Base-by-base conservation (phyloP, 2,888 invertebrate genomes). In the Eubasilissa splendida region DNA sequence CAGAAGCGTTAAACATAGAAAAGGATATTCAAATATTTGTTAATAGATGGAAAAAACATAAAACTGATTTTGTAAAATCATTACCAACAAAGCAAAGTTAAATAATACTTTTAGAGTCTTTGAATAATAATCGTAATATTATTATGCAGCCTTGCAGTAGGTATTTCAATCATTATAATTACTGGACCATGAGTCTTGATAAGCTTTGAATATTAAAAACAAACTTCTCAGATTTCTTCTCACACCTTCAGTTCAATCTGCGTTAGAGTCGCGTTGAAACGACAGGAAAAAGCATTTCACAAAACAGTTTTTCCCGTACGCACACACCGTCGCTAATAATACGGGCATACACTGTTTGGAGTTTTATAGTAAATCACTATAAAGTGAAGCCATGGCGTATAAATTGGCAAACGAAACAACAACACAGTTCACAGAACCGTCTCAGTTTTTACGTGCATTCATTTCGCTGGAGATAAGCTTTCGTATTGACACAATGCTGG, bases 341-440 rank as follows among this genome's bases (percentile, higher is more conserved):
- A 71, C 81, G 52, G 76, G 42, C 42, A 42, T 79, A 56, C 58
- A 52, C 79, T 78, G 56, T 65, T 63, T 63, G 70, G 74, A 70
- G 80, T 78, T 81, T 83, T 79, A 81, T 81, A 76, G 79, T 79
- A 81, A 83, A 79, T 81, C 79, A 81, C 83, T 79, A 80, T 82
- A 88, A 88, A 89, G 87, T 90, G 90, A 90, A 90, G 90, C 90
- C 89, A 88, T 90, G 88, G 88, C 89, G 90, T 90, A 90, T 90
- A 90, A 90, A 90, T 90, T 90, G 90, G 89, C 88, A 88, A 90
- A 89, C 90, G 88, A 90, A 91, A 91, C 79, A 78, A 79, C 79
- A 77, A 79, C 90, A 90, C 89, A 90, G 87, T 66, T 59, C 50
- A 56, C 73, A 76, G 77, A 77, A 75, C 77, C 82, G 71, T 82